Evolutionary conservation across 1,140 invertebrate genomes (phyloP), one percentile per base, ranked within the genome.

Genomic region (Diachasma alloeum): DNA sequence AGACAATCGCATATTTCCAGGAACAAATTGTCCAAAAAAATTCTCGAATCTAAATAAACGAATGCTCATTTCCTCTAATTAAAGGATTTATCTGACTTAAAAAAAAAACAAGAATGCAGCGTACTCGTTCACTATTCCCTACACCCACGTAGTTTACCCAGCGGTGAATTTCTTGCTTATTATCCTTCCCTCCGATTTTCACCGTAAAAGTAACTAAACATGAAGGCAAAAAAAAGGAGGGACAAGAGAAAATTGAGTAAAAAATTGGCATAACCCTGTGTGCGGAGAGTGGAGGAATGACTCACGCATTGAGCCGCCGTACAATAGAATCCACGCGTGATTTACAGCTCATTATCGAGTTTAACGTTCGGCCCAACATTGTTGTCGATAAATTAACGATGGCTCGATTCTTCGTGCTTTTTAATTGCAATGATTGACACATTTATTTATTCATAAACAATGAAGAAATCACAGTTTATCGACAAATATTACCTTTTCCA

Each of bases 321-420:
- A 75, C 69, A 77, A 72, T 46, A 69, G 69, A 74, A 85, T 81
- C 81, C 82, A 81, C 81, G 78, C 82, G 84, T 83, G 83, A 84
- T 88, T 88, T 89, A 87, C 87, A 88, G 87, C 87, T 89, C 87
- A 88, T 89, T 89, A 89, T 84, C 85, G 84, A 88, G 87, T 88
- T 88, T 84, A 85, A 84, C 83, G 79, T 80, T 46, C 79, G 82
- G 73, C 78, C 75, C 76, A 76, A 81, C 83, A 79, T 78, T 79
- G 81, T 81, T 79, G 78, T 76, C 75, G 39, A 74, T 74, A 74
- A 75, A 75, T 68, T 46, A 63, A 75, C 42, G 59, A 63, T 63
- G 59, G 22, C 59, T 63, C 24, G 59, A 24, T 63, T 63, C 59
- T 63, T 63, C 24, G 15, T 63, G 0, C 5, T 63, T 42, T 11